phyloP scores from a whole-genome alignment of 2,797 vertebrate genomes.

The Benthosema pterotum region DNA sequence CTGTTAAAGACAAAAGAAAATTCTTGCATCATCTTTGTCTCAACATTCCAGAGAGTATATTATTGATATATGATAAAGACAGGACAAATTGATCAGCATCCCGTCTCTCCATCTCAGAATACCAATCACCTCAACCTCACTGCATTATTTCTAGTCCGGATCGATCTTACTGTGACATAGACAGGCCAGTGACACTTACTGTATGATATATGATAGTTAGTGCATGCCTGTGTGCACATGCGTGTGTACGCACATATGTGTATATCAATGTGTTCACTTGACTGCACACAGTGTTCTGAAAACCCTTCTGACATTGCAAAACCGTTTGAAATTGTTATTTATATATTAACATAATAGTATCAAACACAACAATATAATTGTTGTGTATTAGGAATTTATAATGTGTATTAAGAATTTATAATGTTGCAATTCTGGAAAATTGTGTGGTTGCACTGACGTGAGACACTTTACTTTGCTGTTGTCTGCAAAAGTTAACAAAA shows the following conservation, averaged over 20 bases:
- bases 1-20: slow-evolving; percentile 12
- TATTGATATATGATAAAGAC: slow-evolving; percentile 28
- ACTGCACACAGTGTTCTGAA: too few species aligned
- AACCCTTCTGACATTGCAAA: too few species aligned
- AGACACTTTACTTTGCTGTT: too few species aligned
- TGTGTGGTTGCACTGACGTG: too few species aligned
- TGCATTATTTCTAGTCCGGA: slow-evolving; percentile 2
- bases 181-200: neutral
- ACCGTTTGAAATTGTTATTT: too few species aligned
- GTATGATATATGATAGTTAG: neutral
- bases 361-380: too few species aligned
- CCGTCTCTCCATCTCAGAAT: slow-evolving; percentile 2
- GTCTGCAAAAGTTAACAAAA: too few species aligned
- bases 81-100: slow-evolving; percentile 25
- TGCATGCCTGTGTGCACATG: slow-evolving; percentile 5
- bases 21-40: neutral
- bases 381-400: too few species aligned
- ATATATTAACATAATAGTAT: too few species aligned
- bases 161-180: slow-evolving; percentile 1
- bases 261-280: neutral
- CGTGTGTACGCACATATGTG: slow-evolving; percentile 4
- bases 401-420: too few species aligned
- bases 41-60: slow-evolving; percentile 17
- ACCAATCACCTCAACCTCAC: slow-evolving; percentile 15
- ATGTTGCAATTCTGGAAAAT: too few species aligned